Base-by-base conservation (phyloP, 2,797 vertebrate species). In the Pipistrellus kuhlii region DNA sequence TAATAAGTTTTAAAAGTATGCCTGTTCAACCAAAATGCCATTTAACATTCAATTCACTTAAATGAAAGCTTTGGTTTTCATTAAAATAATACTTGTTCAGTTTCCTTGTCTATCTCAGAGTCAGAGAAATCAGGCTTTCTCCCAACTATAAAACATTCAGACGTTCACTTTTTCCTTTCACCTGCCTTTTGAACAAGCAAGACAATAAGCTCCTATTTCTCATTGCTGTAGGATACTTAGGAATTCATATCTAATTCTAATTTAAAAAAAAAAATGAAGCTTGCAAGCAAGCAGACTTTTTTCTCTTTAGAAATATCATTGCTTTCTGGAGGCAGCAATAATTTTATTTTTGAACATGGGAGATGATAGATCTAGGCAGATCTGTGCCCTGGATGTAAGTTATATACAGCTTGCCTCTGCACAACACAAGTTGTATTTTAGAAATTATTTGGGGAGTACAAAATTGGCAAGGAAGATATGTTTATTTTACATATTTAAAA, bases 401-500 rank as follows among this genome's bases (percentile, higher is more conserved):
- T 71, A 35, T 25, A 38, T 23, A 87, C 5, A 80, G 13, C 32
- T 90, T 66, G 30, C 64, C 20, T 92, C 71, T 92, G 38, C 78
- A 80, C 38, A 85, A 71, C 64, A 64, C 59, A 90, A 51, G 14
- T 77, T 94, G 84, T 55, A 85, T 88, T 93, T 95, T 88, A 88
- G 72, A 85, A 93, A 76, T 81, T 83, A 73, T 32, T 87, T 59
- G n/a, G 12, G 46, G 68, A 90, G 18, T 53, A 66, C 14, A 83
- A 83, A 76, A 81, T 77, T 87, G 48, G 27, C 55, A 89, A 81
- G 68, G n/a, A 85, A 92, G 48, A 55, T 83, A 55, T 44, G 48
- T 69, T 75, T 93, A 53, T 85, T 73, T 87, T 88, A 48, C 51
- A 14, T 30, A 20, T 59, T 83, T 35, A 83, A 88, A 93, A 75